Base-by-base conservation (phyloP, 2,797 vertebrate genomes). In the Falco columbarius region DNA sequence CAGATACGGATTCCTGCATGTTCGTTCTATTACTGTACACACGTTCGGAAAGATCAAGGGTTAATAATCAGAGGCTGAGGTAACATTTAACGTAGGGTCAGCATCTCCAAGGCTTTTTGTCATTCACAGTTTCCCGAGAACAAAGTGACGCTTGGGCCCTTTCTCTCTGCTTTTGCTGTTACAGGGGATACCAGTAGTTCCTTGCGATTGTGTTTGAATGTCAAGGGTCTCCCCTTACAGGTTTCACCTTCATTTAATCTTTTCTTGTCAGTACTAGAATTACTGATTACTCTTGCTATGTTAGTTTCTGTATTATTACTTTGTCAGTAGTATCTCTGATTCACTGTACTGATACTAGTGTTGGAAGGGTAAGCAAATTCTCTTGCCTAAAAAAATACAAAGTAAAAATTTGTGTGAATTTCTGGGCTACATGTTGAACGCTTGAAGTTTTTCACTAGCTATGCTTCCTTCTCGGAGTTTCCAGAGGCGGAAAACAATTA, bases 231-330 rank as follows among this genome's bases (percentile, higher is more conserved):
- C 66, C 34, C 38, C 26, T 67, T 86, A 65, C 36, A 81, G 32
- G 36, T 77, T 86, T 91, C 86, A 86, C 76, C 73, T 96, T 96
- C 29, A 21, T 67, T 46, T 65, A 63, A 26, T 90, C 55, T 89
- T 81, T 65, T 74, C 36, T 76, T 85, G 29, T 74, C 71, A 74
- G 51, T 17, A 26, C 38, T 59, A 61, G 74, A 66, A 44, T 83
- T 95, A 40, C 75, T 75, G 79, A 76, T 68, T 71, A 30, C 47
- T 84, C 44, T 71, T 22, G 18, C 36, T 66, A 0, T 51, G 20
- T 65, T 75, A 46, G 34, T 83, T 94, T 68, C 42, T 46, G 8
- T 61, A 1, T 49, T 68, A 38, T 23, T 74, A 8, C n/a, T 90
- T 52, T 72, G 40, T 29, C 73, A 66, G 47, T 79, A 44, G 15